Percentiles rank a stretch among this genome's conserved stretches.
phyloP scores from a whole-genome alignment of 1,140 invertebrate genomes.

The Heliconius melpomene region DNA sequence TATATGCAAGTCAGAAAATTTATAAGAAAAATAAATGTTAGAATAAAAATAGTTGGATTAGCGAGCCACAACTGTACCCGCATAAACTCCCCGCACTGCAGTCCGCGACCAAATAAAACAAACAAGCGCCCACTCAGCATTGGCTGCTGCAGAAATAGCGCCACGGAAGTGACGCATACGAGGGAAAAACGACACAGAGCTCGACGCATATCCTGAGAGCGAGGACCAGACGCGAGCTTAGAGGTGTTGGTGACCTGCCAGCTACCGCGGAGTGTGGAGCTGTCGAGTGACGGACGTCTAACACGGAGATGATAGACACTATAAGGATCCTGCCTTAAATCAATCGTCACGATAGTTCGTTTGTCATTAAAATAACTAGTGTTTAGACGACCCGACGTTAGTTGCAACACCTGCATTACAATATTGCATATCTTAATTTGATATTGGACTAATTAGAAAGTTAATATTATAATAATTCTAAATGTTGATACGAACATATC shows the following conservation, averaged over 20 bases:
- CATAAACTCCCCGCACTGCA: slow-evolving; percentile 1
- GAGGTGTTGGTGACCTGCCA: slow-evolving; percentile 15
- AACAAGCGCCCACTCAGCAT: too few species aligned
- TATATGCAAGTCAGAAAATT: too few species aligned
- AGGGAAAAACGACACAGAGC: slow-evolving; percentile 7
- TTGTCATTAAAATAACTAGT: background rate
- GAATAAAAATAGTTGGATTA: background rate
- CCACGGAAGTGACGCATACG: slow-evolving; percentile 8
- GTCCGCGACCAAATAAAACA: too few species aligned
- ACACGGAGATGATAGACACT: background rate
- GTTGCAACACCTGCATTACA: too few species aligned
- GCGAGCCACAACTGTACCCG: background rate
- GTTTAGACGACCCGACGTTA: background rate
- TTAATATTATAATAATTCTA: too few species aligned
- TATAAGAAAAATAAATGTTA: background rate
- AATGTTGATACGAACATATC: too few species aligned
- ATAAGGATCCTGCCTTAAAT: slow-evolving; percentile 21
- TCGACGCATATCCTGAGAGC: slow-evolving; percentile 17
- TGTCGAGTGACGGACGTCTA: background rate
- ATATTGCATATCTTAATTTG: too few species aligned
- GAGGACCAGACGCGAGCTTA: slow-evolving; percentile 16
- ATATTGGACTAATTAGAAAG: too few species aligned
- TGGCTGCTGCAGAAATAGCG: slow-evolving; percentile 13
- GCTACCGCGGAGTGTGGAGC: background rate
- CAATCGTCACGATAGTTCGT: slow-evolving; percentile 15